Evolutionary conservation across 1,140 invertebrate genomes (phyloP).

Genomic region (Paraescarpia echinospica): DNA sequence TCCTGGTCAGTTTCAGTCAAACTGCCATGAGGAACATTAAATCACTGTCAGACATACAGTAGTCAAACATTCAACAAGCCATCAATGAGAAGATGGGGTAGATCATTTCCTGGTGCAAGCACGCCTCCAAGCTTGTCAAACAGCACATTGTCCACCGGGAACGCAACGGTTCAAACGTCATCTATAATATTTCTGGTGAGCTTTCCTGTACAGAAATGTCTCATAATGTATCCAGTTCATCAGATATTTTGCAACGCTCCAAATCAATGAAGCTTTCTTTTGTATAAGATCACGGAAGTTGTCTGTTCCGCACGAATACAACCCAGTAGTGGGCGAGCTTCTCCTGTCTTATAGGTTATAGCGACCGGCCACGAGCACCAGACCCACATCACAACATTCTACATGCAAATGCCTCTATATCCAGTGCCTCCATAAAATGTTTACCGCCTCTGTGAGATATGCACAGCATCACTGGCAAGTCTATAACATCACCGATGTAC

Average conservation of each 20-base stretch:
- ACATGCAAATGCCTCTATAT: neutral
- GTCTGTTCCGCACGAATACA: neutral
- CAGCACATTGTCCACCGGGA: neutral
- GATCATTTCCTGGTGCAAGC: neutral
- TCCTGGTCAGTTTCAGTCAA: neutral
- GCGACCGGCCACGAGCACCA: neutral
- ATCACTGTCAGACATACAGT: neutral
- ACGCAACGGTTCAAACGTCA: neutral
- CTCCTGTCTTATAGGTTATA: neutral
- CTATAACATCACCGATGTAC: neutral
- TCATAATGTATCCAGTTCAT: neutral
- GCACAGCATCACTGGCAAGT: neutral
- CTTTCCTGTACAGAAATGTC: neutral
- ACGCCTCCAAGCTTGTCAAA: neutral
- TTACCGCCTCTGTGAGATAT: neutral
- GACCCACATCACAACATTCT: neutral
- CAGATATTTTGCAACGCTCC: neutral
- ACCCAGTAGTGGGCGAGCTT: neutral
- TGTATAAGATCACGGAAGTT: neutral
- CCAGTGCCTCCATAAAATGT: neutral
- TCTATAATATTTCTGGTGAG: neutral
- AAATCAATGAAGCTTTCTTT: neutral
- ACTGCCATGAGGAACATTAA: neutral
- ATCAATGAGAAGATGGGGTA: neutral
- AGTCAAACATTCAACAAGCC: neutral